Conservation (phyloP, 1,140 invertebrate genomes). For the Nilaparvata lugens region DNA sequence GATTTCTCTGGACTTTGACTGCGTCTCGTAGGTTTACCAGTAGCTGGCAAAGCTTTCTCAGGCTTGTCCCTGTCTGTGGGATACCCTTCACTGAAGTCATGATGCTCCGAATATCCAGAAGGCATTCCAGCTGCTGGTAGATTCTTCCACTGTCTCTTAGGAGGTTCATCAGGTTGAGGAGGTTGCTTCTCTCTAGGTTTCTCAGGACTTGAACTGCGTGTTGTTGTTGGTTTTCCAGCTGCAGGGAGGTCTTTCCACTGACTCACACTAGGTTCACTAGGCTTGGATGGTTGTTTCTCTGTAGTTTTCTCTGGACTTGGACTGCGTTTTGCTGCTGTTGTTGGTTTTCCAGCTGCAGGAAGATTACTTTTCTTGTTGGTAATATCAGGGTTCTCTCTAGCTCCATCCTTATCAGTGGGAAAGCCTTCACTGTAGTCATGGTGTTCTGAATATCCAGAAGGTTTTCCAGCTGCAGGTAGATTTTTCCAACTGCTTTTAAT, state of each 20-base stretch:
- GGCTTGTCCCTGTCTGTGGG: background rate
- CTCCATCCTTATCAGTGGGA: background rate
- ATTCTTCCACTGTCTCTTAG: background rate
- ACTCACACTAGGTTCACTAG: background rate
- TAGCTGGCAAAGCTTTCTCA: background rate
- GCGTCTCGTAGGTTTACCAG: background rate
- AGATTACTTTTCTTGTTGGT: too few species aligned
- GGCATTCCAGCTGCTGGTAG: constrained; percentile 10
- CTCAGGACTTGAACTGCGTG: background rate
- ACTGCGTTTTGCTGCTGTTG: background rate
- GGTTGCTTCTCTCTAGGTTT: background rate
- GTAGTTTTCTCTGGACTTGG: background rate
- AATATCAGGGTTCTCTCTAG: too few species aligned
- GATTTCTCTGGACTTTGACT: background rate
- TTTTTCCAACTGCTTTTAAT: background rate
- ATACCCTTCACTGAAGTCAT: background rate
- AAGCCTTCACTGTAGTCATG: too few species aligned
- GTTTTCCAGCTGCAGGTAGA: background rate
- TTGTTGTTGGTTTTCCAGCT: background rate
- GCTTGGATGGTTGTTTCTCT: background rate
- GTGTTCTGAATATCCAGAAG: background rate
- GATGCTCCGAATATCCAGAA: background rate
- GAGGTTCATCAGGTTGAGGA: background rate
- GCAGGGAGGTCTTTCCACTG: background rate
- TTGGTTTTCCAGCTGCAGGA: background rate